Base-by-base conservation (phyloP, 2,113 vertebrate genomes). In the Sinocyclocheilus anophthalmus region DNA sequence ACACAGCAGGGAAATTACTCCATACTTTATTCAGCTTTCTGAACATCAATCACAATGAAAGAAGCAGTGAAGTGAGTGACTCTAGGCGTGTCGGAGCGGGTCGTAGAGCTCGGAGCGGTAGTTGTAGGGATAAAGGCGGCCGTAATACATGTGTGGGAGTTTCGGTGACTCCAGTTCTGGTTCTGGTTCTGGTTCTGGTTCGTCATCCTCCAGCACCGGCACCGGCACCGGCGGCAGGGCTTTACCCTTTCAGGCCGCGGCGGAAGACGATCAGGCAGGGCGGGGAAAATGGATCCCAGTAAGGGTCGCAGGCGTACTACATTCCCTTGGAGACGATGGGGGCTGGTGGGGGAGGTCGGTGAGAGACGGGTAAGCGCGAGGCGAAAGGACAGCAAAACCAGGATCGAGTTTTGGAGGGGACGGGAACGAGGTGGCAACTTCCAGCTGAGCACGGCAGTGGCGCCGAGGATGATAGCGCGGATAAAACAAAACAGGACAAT, bases 281-380 rank as follows among this genome's bases (percentile, higher is more conserved):
- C 94, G 0, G 95, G 95, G 87, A n/a, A n/a, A n/a, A n/a, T n/a
- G n/a, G n/a, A n/a, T 95, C 95, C 94, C 95, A 96, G 93, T 95
- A 95, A 5, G 95, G 30, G 30, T 30, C 30, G 30, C 30, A 30
- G 30, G 2, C 30, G 30, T 30, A 30, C 30, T 30, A 2, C 93
- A 94, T 95, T 50, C 90, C 90, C 84, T 95, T 95, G 88, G 91
- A 94, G 76, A 86, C 87, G 22, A 94, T 75, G 11, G 90, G 91
- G 22, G 87, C 88, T 0, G 90, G 84, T 1, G 67, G n/a, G n/a
- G n/a, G n/a, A n/a, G n/a, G n/a, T n/a, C n/a, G n/a, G n/a, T n/a
- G n/a, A n/a, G n/a, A n/a, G n/a, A n/a, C n/a, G n/a, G n/a, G n/a
- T n/a, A n/a, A n/a, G n/a, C n/a, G n/a, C n/a, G n/a, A n/a, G n/a